Percentiles rank a stretch among this genome's conserved stretches.
Evolutionary conservation across 2,888 invertebrate species (phyloP).

Genomic region (Willowsia nigromaculata): DNA sequence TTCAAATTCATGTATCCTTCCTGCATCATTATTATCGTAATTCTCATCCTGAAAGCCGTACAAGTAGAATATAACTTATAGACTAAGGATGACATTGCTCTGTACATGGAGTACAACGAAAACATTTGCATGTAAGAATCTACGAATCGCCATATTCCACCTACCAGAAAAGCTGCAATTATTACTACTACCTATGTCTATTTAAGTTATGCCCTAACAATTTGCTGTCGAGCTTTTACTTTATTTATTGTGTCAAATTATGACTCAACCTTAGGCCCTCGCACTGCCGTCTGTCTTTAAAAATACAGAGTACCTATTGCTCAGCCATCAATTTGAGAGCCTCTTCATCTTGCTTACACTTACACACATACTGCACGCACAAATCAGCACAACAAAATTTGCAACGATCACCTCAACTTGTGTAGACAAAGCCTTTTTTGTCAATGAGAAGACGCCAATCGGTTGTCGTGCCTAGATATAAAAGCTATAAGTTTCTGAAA

Average conservation of each 20-base stretch:
- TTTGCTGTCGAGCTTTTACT: slow-evolving; percentile 68
- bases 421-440: slow-evolving; percentile 67
- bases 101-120: background rate
- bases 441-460: slow-evolving; percentile 49
- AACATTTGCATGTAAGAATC: background rate
- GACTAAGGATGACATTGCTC: background rate
- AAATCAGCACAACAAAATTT: slow-evolving; percentile 36
- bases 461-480: background rate
- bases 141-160: slow-evolving; percentile 31
- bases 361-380: slow-evolving; percentile 14
- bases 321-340: background rate
- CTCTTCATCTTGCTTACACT: background rate
- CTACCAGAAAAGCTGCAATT: slow-evolving; percentile 54
- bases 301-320: background rate
- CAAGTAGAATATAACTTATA: background rate
- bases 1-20: slow-evolving; percentile 47
- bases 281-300: slow-evolving; percentile 30
- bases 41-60: slow-evolving; percentile 18
- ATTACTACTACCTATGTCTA: slow-evolving; percentile 26
- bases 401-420: background rate
- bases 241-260: slow-evolving; percentile 69
- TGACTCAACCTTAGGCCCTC: slow-evolving; percentile 60
- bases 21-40: slow-evolving; percentile 50
- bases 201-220: slow-evolving; percentile 58
- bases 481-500: slow-evolving; percentile 6